Evolutionary conservation across 2,797 vertebrate species (phyloP).

Genomic region (Pteropus rufus): DNA sequence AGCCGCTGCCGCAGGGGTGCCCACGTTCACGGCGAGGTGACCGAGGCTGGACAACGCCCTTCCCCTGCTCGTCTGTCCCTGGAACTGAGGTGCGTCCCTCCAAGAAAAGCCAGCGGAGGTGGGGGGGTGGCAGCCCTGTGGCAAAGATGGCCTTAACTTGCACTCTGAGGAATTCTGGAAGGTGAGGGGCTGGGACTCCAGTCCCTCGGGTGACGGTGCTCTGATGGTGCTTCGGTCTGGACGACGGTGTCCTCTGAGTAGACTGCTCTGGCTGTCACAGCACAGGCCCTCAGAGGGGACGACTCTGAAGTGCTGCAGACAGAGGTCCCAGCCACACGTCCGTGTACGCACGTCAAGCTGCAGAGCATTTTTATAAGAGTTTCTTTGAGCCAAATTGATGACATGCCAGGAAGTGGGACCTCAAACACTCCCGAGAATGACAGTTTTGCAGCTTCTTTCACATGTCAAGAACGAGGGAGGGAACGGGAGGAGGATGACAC

Average conservation of each 20-base stretch:
- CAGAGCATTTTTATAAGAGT: too few species aligned
- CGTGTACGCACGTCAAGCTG: too few species aligned
- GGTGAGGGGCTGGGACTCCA: neutral
- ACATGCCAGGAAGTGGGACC: too few species aligned
- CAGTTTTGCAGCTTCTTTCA: too few species aligned
- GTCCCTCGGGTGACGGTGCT: accelerated
- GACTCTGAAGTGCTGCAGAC: neutral
- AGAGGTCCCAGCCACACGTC: too few species aligned
- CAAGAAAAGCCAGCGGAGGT: accelerated
- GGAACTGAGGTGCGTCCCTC: neutral
- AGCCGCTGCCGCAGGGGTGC: neutral
- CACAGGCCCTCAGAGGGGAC: too few species aligned
- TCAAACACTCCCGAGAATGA: too few species aligned
- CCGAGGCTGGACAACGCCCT: accelerated
- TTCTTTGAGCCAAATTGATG: too few species aligned
- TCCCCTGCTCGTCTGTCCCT: neutral
- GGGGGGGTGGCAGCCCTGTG: neutral
- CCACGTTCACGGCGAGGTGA: neutral
- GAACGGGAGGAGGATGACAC: too few species aligned
- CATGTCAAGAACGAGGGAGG: too few species aligned
- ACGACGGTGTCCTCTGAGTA: accelerated
- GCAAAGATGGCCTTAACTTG: accelerated
- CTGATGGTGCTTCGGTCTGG: neutral
- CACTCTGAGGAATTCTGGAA: neutral
- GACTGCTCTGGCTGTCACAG: neutral